Percentiles rank a stretch among this genome's conserved stretches.
phyloP scores from a whole-genome alignment of 2,888 invertebrate genomes.

The Drosophila atripex region DNA sequence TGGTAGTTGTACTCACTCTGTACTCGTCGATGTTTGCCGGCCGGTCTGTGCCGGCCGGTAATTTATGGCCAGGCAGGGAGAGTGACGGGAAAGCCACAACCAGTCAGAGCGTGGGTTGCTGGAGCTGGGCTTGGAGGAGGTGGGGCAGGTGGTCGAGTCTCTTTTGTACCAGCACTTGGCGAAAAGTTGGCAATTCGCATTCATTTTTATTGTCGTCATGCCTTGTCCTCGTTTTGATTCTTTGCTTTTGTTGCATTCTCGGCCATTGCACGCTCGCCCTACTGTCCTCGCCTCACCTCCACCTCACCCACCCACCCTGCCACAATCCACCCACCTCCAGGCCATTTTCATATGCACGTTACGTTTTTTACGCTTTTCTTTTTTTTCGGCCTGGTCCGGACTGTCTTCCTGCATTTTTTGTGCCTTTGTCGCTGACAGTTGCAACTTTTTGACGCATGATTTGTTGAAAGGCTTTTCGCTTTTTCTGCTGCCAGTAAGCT shows the following conservation, averaged over 20 bases:
- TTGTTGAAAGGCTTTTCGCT: constrained; percentile 71
- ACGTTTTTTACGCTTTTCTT: constrained; percentile 23
- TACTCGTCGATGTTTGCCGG: constrained; percentile 53
- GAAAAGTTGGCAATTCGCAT: constrained; percentile 75
- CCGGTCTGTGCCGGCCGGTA: constrained; percentile 66
- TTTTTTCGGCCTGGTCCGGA: constrained; percentile 10
- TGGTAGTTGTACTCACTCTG: constrained; percentile 10
- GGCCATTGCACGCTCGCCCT: constrained; percentile 48
- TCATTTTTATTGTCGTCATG: constrained; percentile 74
- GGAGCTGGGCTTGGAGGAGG: not conserved
- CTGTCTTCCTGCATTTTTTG: constrained; percentile 54
- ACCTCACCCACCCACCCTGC: not conserved
- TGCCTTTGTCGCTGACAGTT: constrained; percentile 63
- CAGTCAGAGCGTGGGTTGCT: constrained; percentile 56
- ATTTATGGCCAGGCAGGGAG: constrained; percentile 63
- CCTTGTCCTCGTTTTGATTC: constrained; percentile 61
- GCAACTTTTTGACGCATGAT: constrained; percentile 76
- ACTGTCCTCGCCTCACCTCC: not conserved
- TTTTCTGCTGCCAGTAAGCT: constrained; percentile 30
- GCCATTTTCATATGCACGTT: constrained; percentile 54
- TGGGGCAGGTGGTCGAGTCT: constrained; percentile 13
- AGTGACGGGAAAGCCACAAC: constrained; percentile 48
- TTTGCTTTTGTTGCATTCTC: constrained; percentile 42
- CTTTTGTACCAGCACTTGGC: constrained; percentile 59
- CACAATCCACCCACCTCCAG: constrained; percentile 14